These are phyloP conservation scores for Myiotriccus ornatus DNA, from an alignment of 2,797 vertebrate species.

Conservation along the genomic window DNA sequence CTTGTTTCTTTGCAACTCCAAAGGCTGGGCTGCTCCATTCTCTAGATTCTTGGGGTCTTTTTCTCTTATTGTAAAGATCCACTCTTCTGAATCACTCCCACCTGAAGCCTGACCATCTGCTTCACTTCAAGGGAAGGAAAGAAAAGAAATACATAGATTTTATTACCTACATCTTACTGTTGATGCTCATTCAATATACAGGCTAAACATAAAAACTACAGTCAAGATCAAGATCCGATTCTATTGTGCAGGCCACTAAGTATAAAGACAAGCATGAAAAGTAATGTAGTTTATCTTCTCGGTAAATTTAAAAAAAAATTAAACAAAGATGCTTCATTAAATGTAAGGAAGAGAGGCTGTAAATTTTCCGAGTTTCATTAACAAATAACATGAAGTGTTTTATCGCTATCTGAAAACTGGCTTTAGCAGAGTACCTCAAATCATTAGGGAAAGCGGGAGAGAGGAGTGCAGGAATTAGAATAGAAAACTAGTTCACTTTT, in stretches of 20 bases:
- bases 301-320: not conserved
- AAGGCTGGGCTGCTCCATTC: slow-evolving; percentile 80
- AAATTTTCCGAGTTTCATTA: not conserved
- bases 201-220: not conserved
- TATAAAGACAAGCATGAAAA: not conserved
- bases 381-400: not conserved
- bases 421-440: not conserved
- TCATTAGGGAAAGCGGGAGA: not conserved
- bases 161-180: not conserved
- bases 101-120: slow-evolving; percentile 84
- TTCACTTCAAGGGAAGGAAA: slow-evolving; percentile 76
- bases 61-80: slow-evolving; percentile 92
- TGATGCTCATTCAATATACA: not conserved
- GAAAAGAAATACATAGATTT: not conserved
- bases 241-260: not conserved
- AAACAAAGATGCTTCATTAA: not conserved
- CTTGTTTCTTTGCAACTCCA: slow-evolving; percentile 82
- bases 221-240: not conserved
- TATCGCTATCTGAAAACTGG: not conserved
- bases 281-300: not conserved
- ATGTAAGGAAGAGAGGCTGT: not conserved
- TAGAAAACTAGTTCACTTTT: not conserved
- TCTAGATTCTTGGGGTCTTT: slow-evolving; percentile 82
- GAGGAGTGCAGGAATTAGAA: not conserved
- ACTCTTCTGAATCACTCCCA: slow-evolving; percentile 81